Evolutionary conservation across 2,797 vertebrate species (phyloP), one percentile per base, ranked within the genome.

Genomic region (Euthynnus affinis): DNA sequence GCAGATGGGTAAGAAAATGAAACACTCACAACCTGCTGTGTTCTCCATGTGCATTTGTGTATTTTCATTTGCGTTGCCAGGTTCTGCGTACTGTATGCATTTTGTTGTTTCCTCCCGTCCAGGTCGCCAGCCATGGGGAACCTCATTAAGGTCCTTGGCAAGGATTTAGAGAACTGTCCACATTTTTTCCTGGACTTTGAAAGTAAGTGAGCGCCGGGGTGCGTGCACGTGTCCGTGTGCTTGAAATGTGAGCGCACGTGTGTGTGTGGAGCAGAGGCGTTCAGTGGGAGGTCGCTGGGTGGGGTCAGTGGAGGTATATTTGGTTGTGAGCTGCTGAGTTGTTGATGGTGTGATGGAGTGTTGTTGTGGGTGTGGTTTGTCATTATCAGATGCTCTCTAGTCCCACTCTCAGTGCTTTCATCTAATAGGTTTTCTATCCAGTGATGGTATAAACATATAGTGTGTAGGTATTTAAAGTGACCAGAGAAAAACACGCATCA

Each of bases 101-200:
- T 91, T 94, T 93, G 92, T 94, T 95, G 88, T 96, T 93, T 97
- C 89, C 95, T 89, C 94, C 94, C 65, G 89, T 95, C 93, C 94
- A 97, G 97, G 97, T 97, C 94, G 94, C 96, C 93, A 96, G 96
- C 95, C 96, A 98, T 98, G 97, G 97, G 97, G 96, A 98, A 98
- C 96, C 97, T 98, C 95, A 98, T 98, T 97, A 98, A 98, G 96
- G 97, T 98, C 96, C 95, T 98, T 96, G 97, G 97, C 95, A 98
- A 98, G 97, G 97, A 98, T 96, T 97, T 98, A 97, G 97, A 98
- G 94, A 98, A 98, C 96, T 98, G 97, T 97, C 97, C 97, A 93
- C 97, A 98, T 97, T 98, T 98, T 97, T 98, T 98, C 96, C 96
- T 98, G 97, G 97, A 98, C 96, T 98, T 98, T 93, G 97, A 98